Percentiles rank a stretch among this genome's conserved stretches.
phyloP scores from a whole-genome alignment of 2,113 vertebrate species.

The Cynopterus brachyotis region DNA sequence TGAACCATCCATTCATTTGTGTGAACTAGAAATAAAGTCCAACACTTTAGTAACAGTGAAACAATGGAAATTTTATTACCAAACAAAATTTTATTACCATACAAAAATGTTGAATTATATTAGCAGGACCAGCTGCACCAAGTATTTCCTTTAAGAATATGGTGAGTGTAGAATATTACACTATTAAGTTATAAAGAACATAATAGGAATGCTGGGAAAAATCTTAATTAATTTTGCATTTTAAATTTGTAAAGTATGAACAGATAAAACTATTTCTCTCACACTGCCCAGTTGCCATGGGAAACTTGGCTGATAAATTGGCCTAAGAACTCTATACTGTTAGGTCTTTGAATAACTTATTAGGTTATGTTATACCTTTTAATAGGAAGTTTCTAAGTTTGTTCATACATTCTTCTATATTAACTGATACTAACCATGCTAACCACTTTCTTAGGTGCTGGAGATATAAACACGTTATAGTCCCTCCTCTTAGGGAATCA shows the following conservation, averaged over 20 bases:
- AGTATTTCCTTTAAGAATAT: background rate
- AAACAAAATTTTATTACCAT: too few relatives aligned
- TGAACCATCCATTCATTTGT: constrained; percentile 26
- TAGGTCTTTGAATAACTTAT: background rate
- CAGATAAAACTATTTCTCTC: constrained; percentile 7
- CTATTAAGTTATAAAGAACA: background rate
- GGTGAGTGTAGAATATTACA: background rate
- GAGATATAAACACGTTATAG: background rate
- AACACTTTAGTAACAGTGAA: background rate
- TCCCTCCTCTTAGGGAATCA: background rate
- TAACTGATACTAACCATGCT: background rate
- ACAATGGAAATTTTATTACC: background rate
- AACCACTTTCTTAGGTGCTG: background rate
- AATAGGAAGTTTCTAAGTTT: background rate
- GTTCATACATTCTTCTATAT: background rate
- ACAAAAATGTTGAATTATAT: background rate
- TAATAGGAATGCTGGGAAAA: background rate
- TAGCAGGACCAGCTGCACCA: background rate
- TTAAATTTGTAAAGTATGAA: background rate
- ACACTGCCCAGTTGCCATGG: background rate
- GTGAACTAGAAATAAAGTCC: background rate
- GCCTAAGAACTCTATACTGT: background rate
- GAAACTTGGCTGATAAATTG: background rate
- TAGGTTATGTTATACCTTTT: background rate
- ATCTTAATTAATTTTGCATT: background rate